Percentiles rank a stretch among this genome's conserved stretches.
Conservation (phyloP, 2,888 invertebrate genomes). For the Rhaphigaster nebulosa region DNA sequence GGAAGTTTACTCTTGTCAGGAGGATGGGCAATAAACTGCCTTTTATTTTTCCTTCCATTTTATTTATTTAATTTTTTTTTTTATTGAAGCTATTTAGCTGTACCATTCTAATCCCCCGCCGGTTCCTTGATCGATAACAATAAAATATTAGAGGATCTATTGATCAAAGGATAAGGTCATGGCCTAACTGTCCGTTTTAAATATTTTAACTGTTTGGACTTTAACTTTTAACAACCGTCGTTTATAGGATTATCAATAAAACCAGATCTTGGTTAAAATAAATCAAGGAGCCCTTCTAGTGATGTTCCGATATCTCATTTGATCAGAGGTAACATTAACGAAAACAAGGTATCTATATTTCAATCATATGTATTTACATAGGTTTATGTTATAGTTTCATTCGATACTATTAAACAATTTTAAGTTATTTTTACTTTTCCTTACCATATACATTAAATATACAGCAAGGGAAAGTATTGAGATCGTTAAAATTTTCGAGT, state of each 20-base stretch:
- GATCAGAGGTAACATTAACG: no score
- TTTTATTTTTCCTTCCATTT: constrained; percentile 31
- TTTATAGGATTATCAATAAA: neutral
- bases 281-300: neutral
- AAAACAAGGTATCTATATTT: no score
- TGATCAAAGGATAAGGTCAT: constrained; percentile 16
- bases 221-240: neutral
- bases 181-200: neutral
- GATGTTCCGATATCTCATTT: no score
- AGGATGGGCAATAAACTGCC: constrained; percentile 36
- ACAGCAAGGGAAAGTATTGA: no score
- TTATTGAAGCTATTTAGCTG: neutral
- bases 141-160: constrained; percentile 21
- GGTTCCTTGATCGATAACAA: neutral
- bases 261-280: neutral
- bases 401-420: no score
- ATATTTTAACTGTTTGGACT: neutral
- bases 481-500: no score
- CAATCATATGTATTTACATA: no score
- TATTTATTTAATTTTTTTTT: constrained; percentile 20
- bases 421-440: no score
- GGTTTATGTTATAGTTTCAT: no score
- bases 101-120: neutral
- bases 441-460: no score
- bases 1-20: constrained; percentile 38